Base-by-base conservation (phyloP, 2,888 invertebrate species). In the Deroplatys truncata region DNA sequence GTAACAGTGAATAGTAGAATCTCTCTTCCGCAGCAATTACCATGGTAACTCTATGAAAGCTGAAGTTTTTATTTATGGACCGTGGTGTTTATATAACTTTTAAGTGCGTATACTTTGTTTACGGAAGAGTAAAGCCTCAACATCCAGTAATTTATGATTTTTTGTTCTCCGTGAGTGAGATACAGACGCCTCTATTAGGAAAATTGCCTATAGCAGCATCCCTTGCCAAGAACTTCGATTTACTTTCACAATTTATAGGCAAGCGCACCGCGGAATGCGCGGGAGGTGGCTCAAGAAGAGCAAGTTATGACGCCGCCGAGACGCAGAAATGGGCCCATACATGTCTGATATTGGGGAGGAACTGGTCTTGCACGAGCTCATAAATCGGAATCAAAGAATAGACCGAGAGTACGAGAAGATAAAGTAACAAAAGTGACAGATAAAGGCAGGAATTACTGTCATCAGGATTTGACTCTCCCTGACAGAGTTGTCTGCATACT, bases 351-450 rank as follows among this genome's bases (percentile, higher is more conserved):
- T 72, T 29, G 84, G 84, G n/a, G 28, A 35, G 35, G 84, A 35
- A 35, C 56, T 72, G 56, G 7, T 72, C 56, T 72, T 72, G 56
- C 56, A 72, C n/a, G 35, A 20, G n/a, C 35, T 35, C 87, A 87
- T 87, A 87, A 87, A 87, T 87, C 87, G 87, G 83, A 43, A 82
- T 87, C 87, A 87, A 28, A 86, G 86, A 86, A 72, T 29, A 87
- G 56, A 72, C 56, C 56, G 56, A 72, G 56, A 72, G 56, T 20
- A 72, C 15, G 56, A 20, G 56, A 72, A 72, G 20, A 72, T 72
- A 72, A 72, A 20, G 25, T 72, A 72, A 25, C 5, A 25, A 72
- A 72, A 72, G 56, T 72, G 56, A 72, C 56, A 72, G 56, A 31
- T 28, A 82, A 82, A 20, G 29, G 29, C 28, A 82, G 87, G 82